Base-by-base conservation (phyloP, 2,113 vertebrate species). In the Saguinus midas region DNA sequence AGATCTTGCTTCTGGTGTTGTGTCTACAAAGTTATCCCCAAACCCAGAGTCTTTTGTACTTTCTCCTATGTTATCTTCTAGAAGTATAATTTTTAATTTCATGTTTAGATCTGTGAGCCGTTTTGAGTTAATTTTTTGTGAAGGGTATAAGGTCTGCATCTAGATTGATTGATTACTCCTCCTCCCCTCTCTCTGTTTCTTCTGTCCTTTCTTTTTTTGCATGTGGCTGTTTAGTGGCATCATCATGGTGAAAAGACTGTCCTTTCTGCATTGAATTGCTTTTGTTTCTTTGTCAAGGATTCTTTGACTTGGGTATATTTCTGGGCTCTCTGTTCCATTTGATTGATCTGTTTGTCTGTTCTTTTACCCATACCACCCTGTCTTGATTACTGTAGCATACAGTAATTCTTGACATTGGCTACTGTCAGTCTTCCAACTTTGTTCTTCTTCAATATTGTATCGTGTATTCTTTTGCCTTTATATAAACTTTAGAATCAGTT, bases 51-150 rank as follows among this genome's bases (percentile, higher is more conserved):
- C 17, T 48, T 23, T 29, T 87, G 37, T 37, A 48, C 81, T 86
- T 88, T 92, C 64, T 81, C 45, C 43, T 12, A 7, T 81, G 21
- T 66, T 87, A 48, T 35, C 73, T 80, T 86, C 37, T 40, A 64
- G 23, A 75, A 68, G n/a, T 58, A 37, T 72, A 68, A 55, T 50
- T 73, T 90, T 90, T 81, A 4, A 73, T 73, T 86, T 96, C 82
- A 80, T 32, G 55, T 85, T 82, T 84, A 85, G 61, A 12, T 78
- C 21, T 90, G 1, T 90, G 73, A 86, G 43, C 35, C 10, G 50
- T 58, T 90, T 93, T 61, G 35, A 93, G 55, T 89, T 72, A 84
- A 58, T 61, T 90, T n/a, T 90, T 90, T 96, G 21, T 93, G 50
- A 79, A 90, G n/a, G 17, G 0, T 90, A 1, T 25, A 86, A 55